Base-by-base conservation (phyloP, 2,113 vertebrate genomes). In the Columba janthina region DNA sequence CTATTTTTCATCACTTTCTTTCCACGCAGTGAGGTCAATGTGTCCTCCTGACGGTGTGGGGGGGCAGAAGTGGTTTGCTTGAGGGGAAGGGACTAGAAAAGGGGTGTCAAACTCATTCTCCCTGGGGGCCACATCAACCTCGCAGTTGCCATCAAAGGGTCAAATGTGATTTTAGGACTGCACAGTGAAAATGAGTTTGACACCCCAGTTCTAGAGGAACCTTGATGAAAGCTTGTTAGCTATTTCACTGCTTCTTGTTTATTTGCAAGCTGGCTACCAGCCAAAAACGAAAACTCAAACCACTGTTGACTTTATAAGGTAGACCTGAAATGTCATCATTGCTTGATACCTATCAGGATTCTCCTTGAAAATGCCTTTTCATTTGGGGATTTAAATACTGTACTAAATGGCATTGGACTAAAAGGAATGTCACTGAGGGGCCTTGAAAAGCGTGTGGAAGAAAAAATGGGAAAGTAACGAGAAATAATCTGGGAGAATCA, bases 231-330 rank as follows among this genome's bases (percentile, higher is more conserved):
- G 62, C 17, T 65, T 3, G 2, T 44, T 58, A 57, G 53, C 34
- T 58, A 20, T 64, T n/a, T 42, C 62, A 82, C 44, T 74, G 32
- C 10, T 15, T 64, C 57, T 81, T 67, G 57, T 71, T 87, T 77
- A 64, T 62, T 54, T 76, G 50, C 36, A 66, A 76, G 71, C 21
- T 64, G 78, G 50, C 29, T 61, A 56, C 21, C 22, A 56, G 44
- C 38, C 71, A 72, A 56, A 88, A 90, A 44, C 20, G 28, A 62
- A 69, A 90, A 61, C 24, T 65, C 76, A 50, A 51, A 54, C 26
- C 21, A 8, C 64, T 42, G 26, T 17, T 0, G 0, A 56, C 36
- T 54, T 70, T 73, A 26, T 1, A 70, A n/a, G 9, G 9, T 13
- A 90, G 69, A 42, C 29, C 51, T 46, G 38, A 77, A 81, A 60